phyloP scores from a whole-genome alignment of 2,888 invertebrate genomes.

The Sarcophaga variegata region DNA sequence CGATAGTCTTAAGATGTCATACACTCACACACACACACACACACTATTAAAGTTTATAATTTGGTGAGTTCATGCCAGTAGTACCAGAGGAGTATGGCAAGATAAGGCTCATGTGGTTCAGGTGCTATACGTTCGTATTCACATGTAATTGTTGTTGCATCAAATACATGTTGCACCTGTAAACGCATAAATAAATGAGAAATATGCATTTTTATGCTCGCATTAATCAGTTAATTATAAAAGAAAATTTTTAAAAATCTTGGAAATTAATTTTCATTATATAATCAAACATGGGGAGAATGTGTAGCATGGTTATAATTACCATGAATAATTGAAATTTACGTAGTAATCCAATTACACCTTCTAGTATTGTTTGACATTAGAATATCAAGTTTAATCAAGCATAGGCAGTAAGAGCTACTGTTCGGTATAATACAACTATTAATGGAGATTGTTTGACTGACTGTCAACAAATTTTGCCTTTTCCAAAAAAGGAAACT shows the following conservation, averaged over 20 bases:
- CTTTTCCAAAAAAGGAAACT: too few species aligned
- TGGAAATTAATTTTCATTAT: constrained; percentile 2
- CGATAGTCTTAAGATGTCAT: not conserved
- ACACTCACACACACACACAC: too few species aligned
- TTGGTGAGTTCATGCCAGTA: not conserved
- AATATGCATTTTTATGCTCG: not conserved
- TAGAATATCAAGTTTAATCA: too few species aligned
- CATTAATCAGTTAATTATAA: constrained; percentile 31
- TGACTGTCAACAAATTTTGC: too few species aligned
- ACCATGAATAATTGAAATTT: too few species aligned
- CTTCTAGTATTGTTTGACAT: too few species aligned
- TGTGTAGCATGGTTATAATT: not conserved
- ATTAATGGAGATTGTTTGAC: too few species aligned
- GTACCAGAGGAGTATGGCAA: not conserved
- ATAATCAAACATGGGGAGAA: not conserved
- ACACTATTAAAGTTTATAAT: not conserved
- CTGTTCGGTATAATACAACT: too few species aligned
- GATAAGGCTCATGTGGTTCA: not conserved
- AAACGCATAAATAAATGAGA: not conserved
- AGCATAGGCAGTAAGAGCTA: too few species aligned
- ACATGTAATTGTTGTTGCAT: not conserved
- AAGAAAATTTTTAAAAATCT: not conserved
- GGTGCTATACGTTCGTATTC: constrained; percentile 4
- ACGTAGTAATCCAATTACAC: too few species aligned
- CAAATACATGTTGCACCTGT: not conserved